Conservation (phyloP, 2,797 vertebrate species). For the Oophaga sylvatica region DNA sequence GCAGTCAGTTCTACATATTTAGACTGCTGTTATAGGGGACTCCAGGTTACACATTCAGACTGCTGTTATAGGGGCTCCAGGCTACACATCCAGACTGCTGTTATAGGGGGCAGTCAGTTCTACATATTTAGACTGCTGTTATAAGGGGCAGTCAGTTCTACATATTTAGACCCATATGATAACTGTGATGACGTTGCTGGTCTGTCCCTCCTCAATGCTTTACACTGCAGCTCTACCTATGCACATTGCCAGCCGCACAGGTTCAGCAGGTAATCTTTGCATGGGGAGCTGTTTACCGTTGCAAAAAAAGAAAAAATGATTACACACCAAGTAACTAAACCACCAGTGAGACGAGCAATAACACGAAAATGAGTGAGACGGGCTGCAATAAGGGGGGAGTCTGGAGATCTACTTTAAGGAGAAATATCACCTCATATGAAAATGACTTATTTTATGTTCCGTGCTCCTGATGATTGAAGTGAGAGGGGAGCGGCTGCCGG, state of each 20-base stretch:
- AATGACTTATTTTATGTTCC: neutral
- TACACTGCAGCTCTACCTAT: neutral
- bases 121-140: neutral
- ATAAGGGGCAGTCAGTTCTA: neutral
- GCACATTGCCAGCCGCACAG: neutral
- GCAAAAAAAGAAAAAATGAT: neutral
- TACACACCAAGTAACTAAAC: neutral
- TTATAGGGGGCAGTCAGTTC: neutral
- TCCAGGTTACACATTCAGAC: neutral
- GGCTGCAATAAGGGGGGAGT: neutral
- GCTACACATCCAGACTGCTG: neutral
- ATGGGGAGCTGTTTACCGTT: neutral
- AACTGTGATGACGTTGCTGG: neutral
- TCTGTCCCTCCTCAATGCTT: neutral
- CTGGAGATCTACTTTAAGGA: slow-evolving; percentile 13
- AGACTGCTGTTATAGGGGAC: neutral
- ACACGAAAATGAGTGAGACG: neutral
- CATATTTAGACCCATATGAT: neutral
- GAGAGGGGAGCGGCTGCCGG: neutral
- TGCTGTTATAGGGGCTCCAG: neutral
- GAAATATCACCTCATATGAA: slow-evolving; percentile 7
- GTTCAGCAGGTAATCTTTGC: neutral
- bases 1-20: neutral
- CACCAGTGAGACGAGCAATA: neutral
- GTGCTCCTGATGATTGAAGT: neutral